Conservation (phyloP, 37 sponge, comb jelly and placozoan genomes). For the Crambe crambe region DNA sequence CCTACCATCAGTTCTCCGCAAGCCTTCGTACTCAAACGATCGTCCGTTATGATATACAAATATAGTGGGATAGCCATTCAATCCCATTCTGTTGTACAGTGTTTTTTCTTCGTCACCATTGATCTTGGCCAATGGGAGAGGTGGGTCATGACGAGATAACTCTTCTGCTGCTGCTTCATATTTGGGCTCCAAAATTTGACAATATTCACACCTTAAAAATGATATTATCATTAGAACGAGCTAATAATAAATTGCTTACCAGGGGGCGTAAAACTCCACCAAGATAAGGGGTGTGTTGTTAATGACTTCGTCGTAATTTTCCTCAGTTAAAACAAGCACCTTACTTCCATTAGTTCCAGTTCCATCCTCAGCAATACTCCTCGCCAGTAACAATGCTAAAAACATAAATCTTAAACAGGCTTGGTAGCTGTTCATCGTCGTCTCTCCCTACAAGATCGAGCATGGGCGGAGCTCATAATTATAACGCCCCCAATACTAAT, state of each 20-base stretch:
- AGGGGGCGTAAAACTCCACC: conserved; percentile 89
- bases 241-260: conserved; percentile 24
- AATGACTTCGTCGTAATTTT: conserved; percentile 39
- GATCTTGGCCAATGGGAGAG: conserved; percentile 70
- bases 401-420: too few species aligned
- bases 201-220: conserved; percentile 78
- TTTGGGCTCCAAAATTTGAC: conserved; percentile 71
- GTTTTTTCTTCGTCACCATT: conserved; percentile 60
- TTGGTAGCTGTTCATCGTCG: too few species aligned
- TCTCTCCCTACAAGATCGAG: too few species aligned
- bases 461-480: too few species aligned
- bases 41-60: conserved; percentile 28
- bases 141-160: conserved; percentile 28
- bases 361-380: too few species aligned
- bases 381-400: too few species aligned
- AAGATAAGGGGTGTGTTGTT: conserved; percentile 44
- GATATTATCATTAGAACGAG: background rate
- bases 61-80: conserved; percentile 21
- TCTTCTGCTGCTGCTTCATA: conserved; percentile 70
- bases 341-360: too few species aligned
- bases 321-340: conserved; percentile 45
- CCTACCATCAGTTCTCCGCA: conserved; percentile 11
- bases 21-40: conserved; percentile 47
- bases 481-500: too few species aligned
- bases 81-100: conserved; percentile 20